A percentile compares a stretch with the other conserved stretches of the same genome.
Conservation (phyloP, 2,888 invertebrate genomes). For the Rhagonycha fulva region DNA sequence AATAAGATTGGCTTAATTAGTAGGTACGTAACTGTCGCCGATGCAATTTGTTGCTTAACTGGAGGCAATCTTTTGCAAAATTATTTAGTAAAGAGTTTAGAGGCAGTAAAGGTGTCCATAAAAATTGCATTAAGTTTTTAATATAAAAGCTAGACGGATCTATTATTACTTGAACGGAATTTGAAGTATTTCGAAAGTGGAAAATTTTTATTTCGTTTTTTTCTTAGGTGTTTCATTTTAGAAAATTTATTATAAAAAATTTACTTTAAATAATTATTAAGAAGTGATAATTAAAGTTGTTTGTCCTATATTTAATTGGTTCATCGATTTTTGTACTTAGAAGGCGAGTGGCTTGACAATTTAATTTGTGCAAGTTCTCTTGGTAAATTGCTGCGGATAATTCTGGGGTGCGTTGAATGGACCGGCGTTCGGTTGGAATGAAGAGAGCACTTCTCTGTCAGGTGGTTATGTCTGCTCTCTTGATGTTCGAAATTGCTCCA, state of each 20-base stretch:
- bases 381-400: slow-evolving; percentile 54
- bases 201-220: neutral
- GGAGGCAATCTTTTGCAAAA: neutral
- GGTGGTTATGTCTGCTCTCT: slow-evolving; percentile 57
- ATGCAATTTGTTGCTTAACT: neutral
- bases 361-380: slow-evolving; percentile 54
- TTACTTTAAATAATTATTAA: slow-evolving; percentile 16
- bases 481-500: slow-evolving; percentile 54
- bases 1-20: neutral
- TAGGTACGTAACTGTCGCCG: neutral
- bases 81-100: neutral
- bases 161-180: neutral
- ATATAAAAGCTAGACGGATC: neutral
- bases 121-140: neutral
- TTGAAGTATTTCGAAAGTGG: neutral
- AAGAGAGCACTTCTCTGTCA: slow-evolving; percentile 55
- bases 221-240: neutral
- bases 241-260: neutral
- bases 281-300: slow-evolving; percentile 20
- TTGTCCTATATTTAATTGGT: slow-evolving; percentile 37
- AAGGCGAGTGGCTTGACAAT: slow-evolving; percentile 51
- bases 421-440: slow-evolving; percentile 46
- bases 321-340: slow-evolving; percentile 41
- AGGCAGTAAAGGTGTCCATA: neutral
- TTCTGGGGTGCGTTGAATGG: slow-evolving; percentile 46